phyloP scores from a whole-genome alignment of 2,888 invertebrate genomes.

The Brachylomia viminalis region DNA sequence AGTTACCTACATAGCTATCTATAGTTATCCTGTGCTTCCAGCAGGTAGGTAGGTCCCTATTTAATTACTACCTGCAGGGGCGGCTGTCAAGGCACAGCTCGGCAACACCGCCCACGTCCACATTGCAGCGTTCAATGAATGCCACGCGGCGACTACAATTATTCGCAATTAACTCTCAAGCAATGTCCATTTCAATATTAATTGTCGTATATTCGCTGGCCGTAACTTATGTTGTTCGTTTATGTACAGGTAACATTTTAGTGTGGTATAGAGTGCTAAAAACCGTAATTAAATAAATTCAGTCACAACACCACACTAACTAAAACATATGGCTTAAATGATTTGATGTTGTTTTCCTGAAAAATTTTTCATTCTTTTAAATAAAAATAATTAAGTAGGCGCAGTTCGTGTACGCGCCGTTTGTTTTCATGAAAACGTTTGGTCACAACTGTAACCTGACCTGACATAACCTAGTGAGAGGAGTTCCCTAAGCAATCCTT shows the following conservation, averaged over 20 bases:
- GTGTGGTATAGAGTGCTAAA: neutral
- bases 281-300: conserved; percentile 1
- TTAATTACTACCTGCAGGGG: conserved; percentile 44
- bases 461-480: no score
- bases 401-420: no score
- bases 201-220: conserved; percentile 6
- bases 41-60: conserved; percentile 4
- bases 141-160: conserved; percentile 2
- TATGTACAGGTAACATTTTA: neutral
- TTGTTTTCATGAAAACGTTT: no score
- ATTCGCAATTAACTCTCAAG: conserved; percentile 32
- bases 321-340: neutral
- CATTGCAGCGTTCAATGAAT: conserved; percentile 25
- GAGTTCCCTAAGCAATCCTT: no score
- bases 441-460: no score
- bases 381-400: no score
- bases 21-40: neutral
- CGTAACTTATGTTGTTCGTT: conserved; percentile 6
- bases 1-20: neutral
- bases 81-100: conserved; percentile 41
- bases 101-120: conserved; percentile 16
- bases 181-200: conserved; percentile 37
- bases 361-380: neutral
- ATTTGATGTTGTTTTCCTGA: neutral
- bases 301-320: neutral